phyloP scores from a whole-genome alignment of 2,888 invertebrate genomes.

The Gymnoscelis rufifasciata region DNA sequence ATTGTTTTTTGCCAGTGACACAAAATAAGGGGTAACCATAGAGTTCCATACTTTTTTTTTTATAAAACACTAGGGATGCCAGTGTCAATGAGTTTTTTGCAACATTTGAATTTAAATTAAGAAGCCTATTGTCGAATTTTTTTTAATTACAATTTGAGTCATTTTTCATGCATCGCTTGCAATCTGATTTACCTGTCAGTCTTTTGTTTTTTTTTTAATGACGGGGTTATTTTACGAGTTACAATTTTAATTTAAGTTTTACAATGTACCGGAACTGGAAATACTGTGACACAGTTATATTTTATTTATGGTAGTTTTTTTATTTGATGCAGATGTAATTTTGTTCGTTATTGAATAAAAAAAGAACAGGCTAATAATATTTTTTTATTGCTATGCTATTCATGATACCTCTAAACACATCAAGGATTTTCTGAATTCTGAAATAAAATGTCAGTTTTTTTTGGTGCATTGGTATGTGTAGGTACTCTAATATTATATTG shows the following conservation, averaged over 20 bases:
- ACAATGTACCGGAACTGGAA: not conserved
- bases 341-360: no score
- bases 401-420: no score
- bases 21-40: slow-evolving; percentile 36
- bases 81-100: slow-evolving; percentile 46
- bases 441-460: no score
- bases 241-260: not conserved
- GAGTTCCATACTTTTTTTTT: slow-evolving; percentile 17
- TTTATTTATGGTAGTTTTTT: not conserved
- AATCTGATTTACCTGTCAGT: slow-evolving; percentile 74
- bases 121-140: slow-evolving; percentile 65
- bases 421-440: no score
- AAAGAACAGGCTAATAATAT: no score
- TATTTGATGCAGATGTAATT: no score
- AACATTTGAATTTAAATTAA: slow-evolving; percentile 66
- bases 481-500: no score
- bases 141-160: slow-evolving; percentile 72
- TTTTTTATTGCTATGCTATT: no score
- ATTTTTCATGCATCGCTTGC: slow-evolving; percentile 77
- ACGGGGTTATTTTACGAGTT: slow-evolving; percentile 4
- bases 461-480: no score
- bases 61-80: slow-evolving; percentile 26
- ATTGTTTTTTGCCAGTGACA: slow-evolving; percentile 70
- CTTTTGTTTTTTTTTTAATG: slow-evolving; percentile 39
- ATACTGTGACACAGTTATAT: not conserved